A percentile compares a stretch with the other conserved stretches of the same genome.
Evolutionary conservation across 1,140 invertebrate genomes (phyloP).

Genomic region (Luehdorfia chinensis): DNA sequence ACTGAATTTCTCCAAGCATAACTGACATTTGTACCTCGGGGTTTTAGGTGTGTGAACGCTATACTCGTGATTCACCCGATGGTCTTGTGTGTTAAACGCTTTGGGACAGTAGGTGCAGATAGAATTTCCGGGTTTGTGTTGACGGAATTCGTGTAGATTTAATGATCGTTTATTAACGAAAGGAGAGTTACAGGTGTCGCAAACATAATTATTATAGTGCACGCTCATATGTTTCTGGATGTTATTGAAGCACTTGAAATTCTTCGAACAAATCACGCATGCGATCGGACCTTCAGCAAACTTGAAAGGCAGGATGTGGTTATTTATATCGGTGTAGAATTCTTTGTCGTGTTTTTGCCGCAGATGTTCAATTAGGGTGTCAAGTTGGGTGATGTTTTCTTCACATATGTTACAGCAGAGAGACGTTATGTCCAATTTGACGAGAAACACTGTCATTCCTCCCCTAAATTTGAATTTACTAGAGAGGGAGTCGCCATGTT

Average conservation of each 20-base stretch:
- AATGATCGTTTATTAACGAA: slow-evolving; percentile 24
- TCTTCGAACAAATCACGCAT: slow-evolving; percentile 26
- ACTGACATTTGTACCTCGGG: too few relatives aligned
- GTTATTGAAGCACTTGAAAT: slow-evolving; percentile 28
- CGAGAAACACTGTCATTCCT: too few relatives aligned
- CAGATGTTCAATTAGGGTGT: slow-evolving; percentile 28
- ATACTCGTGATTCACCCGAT: slow-evolving; percentile 21
- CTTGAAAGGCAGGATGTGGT: slow-evolving; percentile 29
- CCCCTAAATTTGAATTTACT: too few relatives aligned
- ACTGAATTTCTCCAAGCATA: too few relatives aligned
- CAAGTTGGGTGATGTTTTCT: slow-evolving; percentile 16
- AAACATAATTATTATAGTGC: slow-evolving; percentile 31
- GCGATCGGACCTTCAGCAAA: slow-evolving; percentile 20
- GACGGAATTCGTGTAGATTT: slow-evolving; percentile 20
- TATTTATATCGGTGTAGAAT: too few relatives aligned
- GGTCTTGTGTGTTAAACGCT: slow-evolving; percentile 19
- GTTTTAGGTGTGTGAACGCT: slow-evolving; percentile 16
- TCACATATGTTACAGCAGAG: slow-evolving; percentile 31
- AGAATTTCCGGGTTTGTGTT: slow-evolving; percentile 22
- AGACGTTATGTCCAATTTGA: slow-evolving; percentile 41
- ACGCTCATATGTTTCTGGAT: slow-evolving; percentile 33
- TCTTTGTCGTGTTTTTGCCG: slow-evolving; percentile 20
- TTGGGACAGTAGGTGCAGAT: slow-evolving; percentile 28
- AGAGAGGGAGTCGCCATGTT: too few relatives aligned
- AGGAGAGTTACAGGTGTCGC: slow-evolving; percentile 26